Conservation (phyloP, 1,140 invertebrate genomes). For the Tetragnatha versicolor region DNA sequence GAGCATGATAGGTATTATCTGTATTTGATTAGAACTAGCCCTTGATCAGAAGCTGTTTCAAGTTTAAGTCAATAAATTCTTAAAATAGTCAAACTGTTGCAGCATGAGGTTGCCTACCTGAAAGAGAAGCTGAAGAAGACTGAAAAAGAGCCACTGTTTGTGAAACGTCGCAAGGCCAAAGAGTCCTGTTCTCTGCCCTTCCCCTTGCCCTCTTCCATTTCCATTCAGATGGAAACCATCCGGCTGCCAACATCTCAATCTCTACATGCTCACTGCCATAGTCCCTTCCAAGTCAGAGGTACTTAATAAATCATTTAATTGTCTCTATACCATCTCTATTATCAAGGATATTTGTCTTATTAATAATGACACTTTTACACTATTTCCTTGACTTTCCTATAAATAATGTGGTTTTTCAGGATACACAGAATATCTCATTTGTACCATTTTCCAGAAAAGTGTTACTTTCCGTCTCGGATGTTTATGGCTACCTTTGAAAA, state of each 20-base stretch:
- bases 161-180: slow-evolving; percentile 44
- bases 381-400: no score
- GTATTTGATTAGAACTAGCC: not conserved
- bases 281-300: slow-evolving; percentile 50
- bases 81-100: not conserved
- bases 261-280: slow-evolving; percentile 29
- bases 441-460: no score
- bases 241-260: slow-evolving; percentile 45
- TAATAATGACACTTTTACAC: no score
- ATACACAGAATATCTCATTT: no score
- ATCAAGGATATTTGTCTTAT: no score
- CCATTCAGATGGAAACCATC: slow-evolving; percentile 33
- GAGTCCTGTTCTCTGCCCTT: slow-evolving; percentile 42
- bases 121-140: slow-evolving; percentile 59
- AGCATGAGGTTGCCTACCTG: slow-evolving; percentile 59
- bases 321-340: no score
- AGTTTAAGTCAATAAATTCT: not conserved
- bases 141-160: slow-evolving; percentile 53
- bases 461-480: no score
- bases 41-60: not conserved
- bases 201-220: slow-evolving; percentile 27
- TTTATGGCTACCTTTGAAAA: no score
- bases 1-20: no score
- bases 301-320: not conserved
- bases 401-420: no score